Base-by-base conservation (phyloP, 2,888 invertebrate species). In the Athalia circularis region DNA sequence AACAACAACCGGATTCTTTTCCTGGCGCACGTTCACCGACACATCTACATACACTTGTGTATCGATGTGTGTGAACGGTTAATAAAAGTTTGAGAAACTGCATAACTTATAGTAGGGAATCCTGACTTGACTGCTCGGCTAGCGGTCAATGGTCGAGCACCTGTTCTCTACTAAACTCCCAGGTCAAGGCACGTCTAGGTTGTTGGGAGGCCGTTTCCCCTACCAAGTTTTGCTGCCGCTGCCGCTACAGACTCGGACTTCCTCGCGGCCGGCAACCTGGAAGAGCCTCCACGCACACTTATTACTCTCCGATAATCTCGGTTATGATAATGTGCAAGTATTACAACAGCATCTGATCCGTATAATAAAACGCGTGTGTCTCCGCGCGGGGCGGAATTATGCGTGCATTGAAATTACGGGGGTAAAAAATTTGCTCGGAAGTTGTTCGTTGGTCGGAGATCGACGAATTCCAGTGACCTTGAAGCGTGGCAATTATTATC, bases 111-210 rank as follows among this genome's bases (percentile, higher is more conserved):
- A 86, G 83, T 82, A 84, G 86, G 85, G 84, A 85, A 84, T 84
- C 82, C 82, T 84, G 84, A 54, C 50, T 54, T 43, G 68, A 54
- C 68, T 29, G 47, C 11, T 47, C 29, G 84, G 82, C 82, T 80
- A 83, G 81, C 84, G 85, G 85, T 83, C 85, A 85, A 85, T 85
- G 84, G 86, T 87, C 84, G 85, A 84, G 86, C 88, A 88, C 87
- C 88, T 88, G 88, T 88, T 86, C 85, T 85, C 86, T 59, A 72
- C 68, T 84, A 87, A 86, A 87, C 86, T 85, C 84, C 81, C 85
- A 85, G 88, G 88, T 88, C 88, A 88, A 89, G 89, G 87, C 85
- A 87, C 88, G 88, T 87, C 89, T 88, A 88, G 88, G 88, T 81
- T 88, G 88, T 88, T 84, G 82, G 85, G 86, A 89, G 88, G 88